A percentile compares a stretch with the other conserved stretches of the same genome.
Conservation (phyloP, 2,113 vertebrate genomes). For the Megaleporinus macrocephalus region DNA sequence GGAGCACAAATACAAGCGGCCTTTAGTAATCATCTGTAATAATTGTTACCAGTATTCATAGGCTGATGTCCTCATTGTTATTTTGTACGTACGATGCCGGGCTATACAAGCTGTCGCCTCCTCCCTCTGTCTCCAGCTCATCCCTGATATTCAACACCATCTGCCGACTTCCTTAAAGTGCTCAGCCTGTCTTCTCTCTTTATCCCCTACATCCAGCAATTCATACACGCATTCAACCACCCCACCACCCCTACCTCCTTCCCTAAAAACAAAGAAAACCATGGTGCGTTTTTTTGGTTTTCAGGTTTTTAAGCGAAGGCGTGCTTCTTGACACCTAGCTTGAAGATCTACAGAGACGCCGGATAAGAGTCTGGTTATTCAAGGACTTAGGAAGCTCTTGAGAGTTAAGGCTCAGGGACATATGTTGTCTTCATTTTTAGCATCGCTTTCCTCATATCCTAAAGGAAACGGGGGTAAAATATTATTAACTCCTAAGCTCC, state of each 20-base stretch:
- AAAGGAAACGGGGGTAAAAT: slow-evolving; percentile 51
- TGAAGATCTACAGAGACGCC: slow-evolving; percentile 59
- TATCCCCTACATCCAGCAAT: slow-evolving; percentile 36
- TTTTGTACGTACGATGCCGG: slow-evolving; percentile 51
- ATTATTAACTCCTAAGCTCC: slow-evolving; percentile 77
- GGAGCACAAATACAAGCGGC: slow-evolving; percentile 64
- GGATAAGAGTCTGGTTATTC: slow-evolving; percentile 63
- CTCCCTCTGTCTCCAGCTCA: slow-evolving; percentile 24
- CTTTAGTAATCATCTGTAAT: slow-evolving; percentile 68
- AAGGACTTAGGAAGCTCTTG: slow-evolving; percentile 60
- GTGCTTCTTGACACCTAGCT: slow-evolving; percentile 48
- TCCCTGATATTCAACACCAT: slow-evolving; percentile 68
- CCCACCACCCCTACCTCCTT: neutral
- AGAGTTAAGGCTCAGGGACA: slow-evolving; percentile 63
- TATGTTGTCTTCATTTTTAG: slow-evolving; percentile 70
- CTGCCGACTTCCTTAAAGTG: slow-evolving; percentile 63
- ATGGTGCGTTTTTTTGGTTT: slow-evolving; percentile 39
- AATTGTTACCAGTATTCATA: slow-evolving; percentile 47
- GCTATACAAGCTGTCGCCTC: slow-evolving; percentile 26
- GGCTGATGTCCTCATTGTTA: slow-evolving; percentile 45
- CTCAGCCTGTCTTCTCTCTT: slow-evolving; percentile 39
- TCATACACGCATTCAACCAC: slow-evolving; percentile 4
- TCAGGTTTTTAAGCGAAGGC: slow-evolving; percentile 42
- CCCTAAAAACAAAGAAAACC: slow-evolving; percentile 24
- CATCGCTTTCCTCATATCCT: slow-evolving; percentile 20